phyloP scores from a whole-genome alignment of 2,797 vertebrate species.

The Cynodonichthys magdalenae region DNA sequence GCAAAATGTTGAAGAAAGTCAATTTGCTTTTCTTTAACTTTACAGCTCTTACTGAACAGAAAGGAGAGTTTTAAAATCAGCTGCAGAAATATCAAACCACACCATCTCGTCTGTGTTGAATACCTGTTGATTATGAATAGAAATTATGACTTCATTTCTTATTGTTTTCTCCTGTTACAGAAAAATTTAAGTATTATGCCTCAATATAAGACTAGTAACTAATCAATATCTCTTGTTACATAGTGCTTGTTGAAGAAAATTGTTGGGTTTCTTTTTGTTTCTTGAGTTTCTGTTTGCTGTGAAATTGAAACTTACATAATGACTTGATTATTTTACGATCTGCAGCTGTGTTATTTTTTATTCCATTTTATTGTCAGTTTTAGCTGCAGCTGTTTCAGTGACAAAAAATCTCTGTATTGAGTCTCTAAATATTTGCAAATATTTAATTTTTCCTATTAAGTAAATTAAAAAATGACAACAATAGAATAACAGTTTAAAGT shows the following conservation, averaged over 20 bases:
- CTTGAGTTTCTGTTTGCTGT: neutral
- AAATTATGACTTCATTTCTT: neutral
- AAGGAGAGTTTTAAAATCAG: neutral
- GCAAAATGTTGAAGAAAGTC: neutral
- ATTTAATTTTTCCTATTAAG: neutral
- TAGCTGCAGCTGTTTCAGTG: neutral
- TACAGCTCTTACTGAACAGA: neutral
- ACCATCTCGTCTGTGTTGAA: slow-evolving; percentile 3
- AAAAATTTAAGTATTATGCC: slow-evolving; percentile 2
- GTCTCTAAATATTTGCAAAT: neutral
- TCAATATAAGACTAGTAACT: neutral
- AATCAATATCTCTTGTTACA: neutral
- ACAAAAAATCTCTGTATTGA: neutral
- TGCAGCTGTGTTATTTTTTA: neutral
- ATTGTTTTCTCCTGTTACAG: neutral
- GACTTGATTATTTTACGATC: neutral
- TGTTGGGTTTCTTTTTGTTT: neutral
- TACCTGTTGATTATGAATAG: slow-evolving; percentile 2
- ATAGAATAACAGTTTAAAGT: neutral
- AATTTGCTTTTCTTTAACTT: neutral
- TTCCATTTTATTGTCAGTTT: neutral
- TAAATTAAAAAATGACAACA: neutral
- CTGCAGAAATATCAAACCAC: neutral
- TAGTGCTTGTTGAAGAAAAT: neutral
- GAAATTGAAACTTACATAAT: neutral